phyloP scores from a whole-genome alignment of 2,888 invertebrate species.

The Onchidella celtica region DNA sequence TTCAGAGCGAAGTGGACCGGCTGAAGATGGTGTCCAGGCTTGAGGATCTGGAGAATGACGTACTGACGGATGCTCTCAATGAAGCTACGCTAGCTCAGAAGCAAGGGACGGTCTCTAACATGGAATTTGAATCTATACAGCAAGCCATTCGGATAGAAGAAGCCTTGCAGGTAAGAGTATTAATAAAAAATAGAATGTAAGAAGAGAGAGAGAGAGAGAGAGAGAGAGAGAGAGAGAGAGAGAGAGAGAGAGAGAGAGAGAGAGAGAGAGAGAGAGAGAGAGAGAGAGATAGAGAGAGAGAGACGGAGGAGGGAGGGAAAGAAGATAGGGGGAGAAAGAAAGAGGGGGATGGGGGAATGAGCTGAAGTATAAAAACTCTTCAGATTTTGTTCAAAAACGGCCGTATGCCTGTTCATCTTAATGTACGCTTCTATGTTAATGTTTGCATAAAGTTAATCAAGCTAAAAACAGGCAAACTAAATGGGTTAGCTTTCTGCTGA shows the following conservation, averaged over 20 bases:
- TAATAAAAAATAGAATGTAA: neutral
- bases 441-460: no score
- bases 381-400: no score
- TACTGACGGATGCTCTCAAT: constrained; percentile 66
- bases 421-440: no score
- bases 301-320: neutral
- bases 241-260: constrained; percentile 18
- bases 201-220: neutral
- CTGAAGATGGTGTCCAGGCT: constrained; percentile 50
- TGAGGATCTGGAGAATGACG: constrained; percentile 70
- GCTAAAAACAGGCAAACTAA: no score
- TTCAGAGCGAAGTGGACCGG: constrained; percentile 42
- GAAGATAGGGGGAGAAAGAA: neutral
- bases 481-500: no score
- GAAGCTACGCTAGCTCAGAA: constrained; percentile 67
- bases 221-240: neutral
- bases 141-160: constrained; percentile 57
- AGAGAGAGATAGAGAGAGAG: neutral
- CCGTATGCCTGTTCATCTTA: no score
- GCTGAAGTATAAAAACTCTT: no score
- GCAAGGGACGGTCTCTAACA: constrained; percentile 54
- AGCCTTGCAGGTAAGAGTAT: constrained; percentile 51
- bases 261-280: neutral
- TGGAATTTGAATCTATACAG: constrained; percentile 52
- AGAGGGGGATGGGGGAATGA: neutral